Evolutionary conservation across 2,888 invertebrate genomes (phyloP).

Genomic region (Rhingia rostrata): DNA sequence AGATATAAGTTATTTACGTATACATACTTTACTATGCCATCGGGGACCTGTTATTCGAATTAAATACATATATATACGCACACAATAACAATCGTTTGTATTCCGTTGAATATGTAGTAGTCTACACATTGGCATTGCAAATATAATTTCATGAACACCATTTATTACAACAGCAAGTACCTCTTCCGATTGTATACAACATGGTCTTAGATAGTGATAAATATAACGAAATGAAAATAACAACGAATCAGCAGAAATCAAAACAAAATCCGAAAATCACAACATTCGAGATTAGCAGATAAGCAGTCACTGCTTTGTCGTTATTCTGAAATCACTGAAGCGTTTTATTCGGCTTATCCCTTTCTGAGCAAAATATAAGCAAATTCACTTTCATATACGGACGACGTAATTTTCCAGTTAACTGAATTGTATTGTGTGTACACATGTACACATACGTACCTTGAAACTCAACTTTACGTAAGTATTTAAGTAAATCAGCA

Average conservation of each 20-base stretch:
- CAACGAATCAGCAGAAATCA: conserved; percentile 24
- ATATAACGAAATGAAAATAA: not conserved
- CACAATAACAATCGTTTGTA: no score
- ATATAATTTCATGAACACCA: not conserved
- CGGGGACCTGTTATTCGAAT: no score
- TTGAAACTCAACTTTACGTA: conserved; percentile 93
- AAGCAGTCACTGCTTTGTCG: conserved; percentile 20
- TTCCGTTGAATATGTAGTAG: not conserved
- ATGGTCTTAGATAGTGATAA: conserved; percentile 25
- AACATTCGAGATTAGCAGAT: conserved; percentile 49
- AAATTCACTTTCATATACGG: conserved; percentile 23
- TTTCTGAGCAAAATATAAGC: conserved; percentile 26
- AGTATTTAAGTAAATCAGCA: conserved; percentile 90
- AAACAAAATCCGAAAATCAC: conserved; percentile 45
- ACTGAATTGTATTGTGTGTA: conserved; percentile 46
- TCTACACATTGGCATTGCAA: not conserved
- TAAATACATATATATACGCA: no score
- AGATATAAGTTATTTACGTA: no score
- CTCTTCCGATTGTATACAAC: conserved; percentile 46
- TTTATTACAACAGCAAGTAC: conserved; percentile 1
- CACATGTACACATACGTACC: conserved; percentile 86
- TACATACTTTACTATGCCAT: no score
- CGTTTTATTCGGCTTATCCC: conserved; percentile 57
- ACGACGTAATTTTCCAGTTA: conserved; percentile 59
- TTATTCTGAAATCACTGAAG: conserved; percentile 46